Base-by-base conservation (phyloP, 1,140 invertebrate genomes). In the Armadillidium nasatum region DNA sequence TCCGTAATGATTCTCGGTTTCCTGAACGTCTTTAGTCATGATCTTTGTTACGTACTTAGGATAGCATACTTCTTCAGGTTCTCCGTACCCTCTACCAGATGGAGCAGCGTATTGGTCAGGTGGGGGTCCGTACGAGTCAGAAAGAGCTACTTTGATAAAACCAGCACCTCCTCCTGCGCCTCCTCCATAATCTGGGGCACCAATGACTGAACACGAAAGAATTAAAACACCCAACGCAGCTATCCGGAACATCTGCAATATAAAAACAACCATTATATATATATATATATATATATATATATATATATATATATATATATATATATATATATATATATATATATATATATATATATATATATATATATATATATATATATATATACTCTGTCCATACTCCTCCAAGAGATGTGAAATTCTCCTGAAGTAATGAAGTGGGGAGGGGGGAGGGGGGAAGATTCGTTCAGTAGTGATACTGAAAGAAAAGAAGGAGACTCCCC, bases 1-100 rank as follows among this genome's bases (percentile, higher is more conserved):
- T 45, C 74, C 79, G 54, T 80, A 80, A 72, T 80, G 77, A 10
- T 67, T 73, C 54, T 77, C 50, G 45, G 79, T 80, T 9, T 76
- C 77, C 54, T 80, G 79, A 66, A 80, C 76, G 44, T 80, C 79
- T 74, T 80, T 80, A 13, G 79, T 80, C 79, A 80, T 80, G 15
- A 71, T 78, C 79, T 80, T 80, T 50, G 76, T 78, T n/a, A 80
- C 66, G 69, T 80, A 77, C 68, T 80, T 80, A 0, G 79, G 79
- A 46, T 80, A 80, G 50, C 79, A 80, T 7, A 67, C 71, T 44
- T 76, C 75, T 71, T 80, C 77, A 19, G 76, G 76, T n/a, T 76
- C 76, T 45, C 69, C 67, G 0, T 73, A 76, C 19, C 71, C 69
- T 0, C 76, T 75, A 60, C 74, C 70, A 10, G 79, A 76, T 6